Evolutionary conservation across 37 sponge, comb jelly and placozoan species (phyloP).

Genomic region (Ephydatia muelleri): DNA sequence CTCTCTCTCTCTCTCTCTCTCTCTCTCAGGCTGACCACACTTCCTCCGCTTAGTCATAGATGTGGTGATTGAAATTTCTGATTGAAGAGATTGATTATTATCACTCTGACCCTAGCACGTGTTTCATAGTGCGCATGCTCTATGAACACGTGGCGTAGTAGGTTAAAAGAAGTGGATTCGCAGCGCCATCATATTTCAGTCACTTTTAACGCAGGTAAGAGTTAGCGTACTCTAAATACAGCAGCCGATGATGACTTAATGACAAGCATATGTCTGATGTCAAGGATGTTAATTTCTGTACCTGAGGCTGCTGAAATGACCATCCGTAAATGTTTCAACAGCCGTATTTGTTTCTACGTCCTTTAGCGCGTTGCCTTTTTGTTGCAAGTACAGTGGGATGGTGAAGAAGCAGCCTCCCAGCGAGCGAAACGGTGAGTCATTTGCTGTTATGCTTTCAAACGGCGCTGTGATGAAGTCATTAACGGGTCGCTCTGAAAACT

Average conservation of each 20-base stretch:
- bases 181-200: no score
- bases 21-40: not conserved
- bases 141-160: not conserved
- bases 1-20: slow-evolving; percentile 13
- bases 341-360: not conserved
- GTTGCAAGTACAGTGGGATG: no score
- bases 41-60: not conserved
- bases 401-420: no score
- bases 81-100: not conserved
- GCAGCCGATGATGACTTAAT: slow-evolving; percentile 7
- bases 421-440: not conserved
- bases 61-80: not conserved
- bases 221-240: not conserved
- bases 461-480: not conserved
- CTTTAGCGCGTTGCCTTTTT: no score
- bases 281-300: slow-evolving; percentile 10
- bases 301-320: not conserved
- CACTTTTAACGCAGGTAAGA: no score
- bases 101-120: not conserved
- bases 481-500: slow-evolving; percentile 1
- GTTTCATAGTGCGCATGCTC: not conserved
- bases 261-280: slow-evolving; percentile 27
- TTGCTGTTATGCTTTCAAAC: not conserved
- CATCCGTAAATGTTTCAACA: not conserved
- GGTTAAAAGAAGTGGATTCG: not conserved